These are phyloP conservation scores for Penaeus indicus DNA, from an alignment of 1,140 invertebrate species.

Conservation along the genomic window DNA sequence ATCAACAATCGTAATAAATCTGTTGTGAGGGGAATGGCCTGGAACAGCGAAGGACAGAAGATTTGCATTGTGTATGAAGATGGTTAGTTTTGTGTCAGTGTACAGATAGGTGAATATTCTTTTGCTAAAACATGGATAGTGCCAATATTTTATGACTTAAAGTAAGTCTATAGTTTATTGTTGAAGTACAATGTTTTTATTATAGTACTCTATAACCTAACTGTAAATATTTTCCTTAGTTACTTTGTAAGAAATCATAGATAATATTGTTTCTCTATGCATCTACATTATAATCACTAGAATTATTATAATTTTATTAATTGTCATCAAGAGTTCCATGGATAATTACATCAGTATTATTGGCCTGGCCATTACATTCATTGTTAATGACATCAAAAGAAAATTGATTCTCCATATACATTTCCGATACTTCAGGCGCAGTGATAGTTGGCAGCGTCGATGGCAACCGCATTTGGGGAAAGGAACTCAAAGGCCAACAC, in stretches of 20 bases:
- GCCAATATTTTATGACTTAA: no score
- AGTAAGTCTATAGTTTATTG: no score
- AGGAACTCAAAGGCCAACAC: slow-evolving; percentile 88
- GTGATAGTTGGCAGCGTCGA: slow-evolving; percentile 96
- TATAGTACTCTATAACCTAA: no score
- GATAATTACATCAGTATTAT: no score
- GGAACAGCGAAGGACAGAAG: slow-evolving; percentile 95
- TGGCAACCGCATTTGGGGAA: slow-evolving; percentile 98
- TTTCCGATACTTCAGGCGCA: slow-evolving; percentile 73
- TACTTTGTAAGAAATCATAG: no score
- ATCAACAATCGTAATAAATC: slow-evolving; percentile 99
- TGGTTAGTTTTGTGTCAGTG: slow-evolving; percentile 73
- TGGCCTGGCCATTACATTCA: no score
- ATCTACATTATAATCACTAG: no score
- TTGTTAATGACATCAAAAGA: slow-evolving; percentile 27
- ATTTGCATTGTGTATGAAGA: slow-evolving; percentile 99
- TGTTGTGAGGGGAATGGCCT: slow-evolving; percentile 94
- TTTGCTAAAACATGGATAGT: not conserved
- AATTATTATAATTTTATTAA: no score
- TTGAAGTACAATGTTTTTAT: no score
- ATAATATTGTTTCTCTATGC: no score
- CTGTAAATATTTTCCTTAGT: no score
- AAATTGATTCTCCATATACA: not conserved
- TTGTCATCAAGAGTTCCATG: no score
- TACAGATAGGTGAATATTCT: not conserved